Percentiles rank a stretch among this genome's conserved stretches.
phyloP scores from a whole-genome alignment of 2,797 vertebrate genomes.

The Neoniphon sammara region DNA sequence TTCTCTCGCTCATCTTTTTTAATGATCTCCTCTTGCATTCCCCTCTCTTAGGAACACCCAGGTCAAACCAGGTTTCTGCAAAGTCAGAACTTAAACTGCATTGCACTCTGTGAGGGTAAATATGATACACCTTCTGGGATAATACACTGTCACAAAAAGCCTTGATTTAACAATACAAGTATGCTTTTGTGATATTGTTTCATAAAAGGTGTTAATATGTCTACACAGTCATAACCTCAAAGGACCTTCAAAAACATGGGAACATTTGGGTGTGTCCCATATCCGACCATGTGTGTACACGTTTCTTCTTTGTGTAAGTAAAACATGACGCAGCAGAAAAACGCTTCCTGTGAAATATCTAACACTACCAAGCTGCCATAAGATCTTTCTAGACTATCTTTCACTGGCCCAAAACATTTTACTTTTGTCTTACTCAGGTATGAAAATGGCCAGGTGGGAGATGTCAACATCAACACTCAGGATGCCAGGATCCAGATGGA shows the following conservation, averaged over 20 bases:
- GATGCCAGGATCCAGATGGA: conserved; percentile 92
- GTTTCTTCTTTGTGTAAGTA: conserved; percentile 98
- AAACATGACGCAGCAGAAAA: neutral
- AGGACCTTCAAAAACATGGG: conserved; percentile 93
- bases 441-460: conserved; percentile 95
- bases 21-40: neutral
- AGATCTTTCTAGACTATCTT: neutral
- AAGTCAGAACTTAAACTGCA: conserved; percentile 95
- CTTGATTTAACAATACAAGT: neutral
- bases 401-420: neutral
- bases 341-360: neutral
- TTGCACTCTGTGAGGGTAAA: conserved; percentile 96
- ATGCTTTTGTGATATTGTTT: neutral
- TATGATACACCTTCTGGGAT: neutral
- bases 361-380: neutral
- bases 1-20: neutral
- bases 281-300: conserved; percentile 94
- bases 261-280: conserved; percentile 96
- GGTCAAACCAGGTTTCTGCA: conserved; percentile 91
- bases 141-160: no score
- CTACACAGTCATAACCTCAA: conserved; percentile 91
- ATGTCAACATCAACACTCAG: conserved; percentile 96
- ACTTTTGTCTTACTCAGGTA: conserved; percentile 83
- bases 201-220: conserved; percentile 12
- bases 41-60: conserved; percentile 82